phyloP scores from a whole-genome alignment of 2,888 invertebrate species.

The Watsonalla binaria region DNA sequence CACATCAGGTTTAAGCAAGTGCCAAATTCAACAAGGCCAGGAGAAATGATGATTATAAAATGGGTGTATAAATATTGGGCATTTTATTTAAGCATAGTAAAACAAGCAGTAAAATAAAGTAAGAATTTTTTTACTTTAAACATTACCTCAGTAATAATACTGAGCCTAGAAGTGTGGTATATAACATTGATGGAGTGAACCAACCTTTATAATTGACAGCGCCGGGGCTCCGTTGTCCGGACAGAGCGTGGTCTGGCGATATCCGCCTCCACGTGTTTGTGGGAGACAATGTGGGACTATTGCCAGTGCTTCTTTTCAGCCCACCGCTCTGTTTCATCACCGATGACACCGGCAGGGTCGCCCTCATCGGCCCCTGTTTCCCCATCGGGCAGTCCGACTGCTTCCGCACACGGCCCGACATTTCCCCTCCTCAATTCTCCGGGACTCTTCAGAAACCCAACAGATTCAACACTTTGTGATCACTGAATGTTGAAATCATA shows the following conservation, averaged over 20 bases:
- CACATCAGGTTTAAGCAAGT: no score
- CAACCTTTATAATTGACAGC: conserved; percentile 85
- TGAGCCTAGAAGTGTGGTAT: background rate
- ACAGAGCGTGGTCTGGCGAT: conserved; percentile 83
- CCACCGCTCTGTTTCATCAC: conserved; percentile 82
- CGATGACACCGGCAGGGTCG: conserved; percentile 86
- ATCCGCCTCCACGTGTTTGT: conserved; percentile 83
- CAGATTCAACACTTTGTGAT: conserved; percentile 35
- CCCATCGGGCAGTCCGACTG: conserved; percentile 81
- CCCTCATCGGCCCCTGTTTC: conserved; percentile 84
- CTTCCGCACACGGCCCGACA: conserved; percentile 82
- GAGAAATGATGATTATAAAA: no score
- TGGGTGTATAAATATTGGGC: no score
- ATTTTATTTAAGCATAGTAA: no score
- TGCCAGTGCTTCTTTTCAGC: conserved; percentile 78
- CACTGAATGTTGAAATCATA: conserved; percentile 51
- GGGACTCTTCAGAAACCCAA: conserved; percentile 31
- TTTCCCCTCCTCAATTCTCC: conserved; percentile 41
- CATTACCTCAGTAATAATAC: background rate
- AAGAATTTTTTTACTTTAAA: no score
- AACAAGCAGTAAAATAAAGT: no score
- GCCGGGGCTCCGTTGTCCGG: conserved; percentile 86
- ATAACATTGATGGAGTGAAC: background rate
- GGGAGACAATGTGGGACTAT: conserved; percentile 83
- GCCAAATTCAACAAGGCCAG: no score